phyloP scores from a whole-genome alignment of 1,140 invertebrate species.

The Neodiprion fabricii region DNA sequence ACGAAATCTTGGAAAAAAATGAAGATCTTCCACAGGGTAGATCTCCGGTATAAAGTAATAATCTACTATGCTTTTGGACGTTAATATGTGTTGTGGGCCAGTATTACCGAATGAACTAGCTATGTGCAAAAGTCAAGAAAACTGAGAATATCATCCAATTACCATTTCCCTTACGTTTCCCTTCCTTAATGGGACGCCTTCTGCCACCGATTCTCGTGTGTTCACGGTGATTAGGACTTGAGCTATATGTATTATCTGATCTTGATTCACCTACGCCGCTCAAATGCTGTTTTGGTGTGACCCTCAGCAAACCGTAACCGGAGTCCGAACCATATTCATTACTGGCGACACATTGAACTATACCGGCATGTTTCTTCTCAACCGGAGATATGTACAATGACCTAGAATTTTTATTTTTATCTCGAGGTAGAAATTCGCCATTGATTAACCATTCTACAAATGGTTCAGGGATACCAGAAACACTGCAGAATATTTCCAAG shows the following conservation, averaged over 20 bases:
- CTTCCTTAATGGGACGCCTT: conserved; percentile 53
- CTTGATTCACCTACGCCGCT: conserved; percentile 52
- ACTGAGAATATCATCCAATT: conserved; percentile 23
- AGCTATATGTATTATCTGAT: conserved; percentile 36
- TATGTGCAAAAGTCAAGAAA: background rate
- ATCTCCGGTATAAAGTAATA: background rate
- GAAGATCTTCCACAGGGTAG: too few relatives aligned
- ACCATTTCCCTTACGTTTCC: conserved; percentile 58
- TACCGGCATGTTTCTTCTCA: conserved; percentile 83
- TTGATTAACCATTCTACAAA: conserved; percentile 85
- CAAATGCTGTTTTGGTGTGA: conserved; percentile 77
- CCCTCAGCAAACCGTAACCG: conserved; percentile 67
- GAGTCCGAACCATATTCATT: conserved; percentile 79
- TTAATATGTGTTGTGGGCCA: background rate
- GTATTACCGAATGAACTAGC: background rate
- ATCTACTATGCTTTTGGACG: background rate
- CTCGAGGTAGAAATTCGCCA: conserved; percentile 68
- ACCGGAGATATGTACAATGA: conserved; percentile 71
- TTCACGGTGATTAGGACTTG: conserved; percentile 45
- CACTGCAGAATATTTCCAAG: conserved; percentile 70
- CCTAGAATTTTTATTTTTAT: conserved; percentile 58
- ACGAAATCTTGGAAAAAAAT: too few relatives aligned
- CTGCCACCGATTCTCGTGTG: conserved; percentile 48
- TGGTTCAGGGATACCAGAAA: conserved; percentile 75
- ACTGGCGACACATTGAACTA: conserved; percentile 87